phyloP scores from a whole-genome alignment of 2,888 invertebrate species.

The Pollenia labialis region DNA sequence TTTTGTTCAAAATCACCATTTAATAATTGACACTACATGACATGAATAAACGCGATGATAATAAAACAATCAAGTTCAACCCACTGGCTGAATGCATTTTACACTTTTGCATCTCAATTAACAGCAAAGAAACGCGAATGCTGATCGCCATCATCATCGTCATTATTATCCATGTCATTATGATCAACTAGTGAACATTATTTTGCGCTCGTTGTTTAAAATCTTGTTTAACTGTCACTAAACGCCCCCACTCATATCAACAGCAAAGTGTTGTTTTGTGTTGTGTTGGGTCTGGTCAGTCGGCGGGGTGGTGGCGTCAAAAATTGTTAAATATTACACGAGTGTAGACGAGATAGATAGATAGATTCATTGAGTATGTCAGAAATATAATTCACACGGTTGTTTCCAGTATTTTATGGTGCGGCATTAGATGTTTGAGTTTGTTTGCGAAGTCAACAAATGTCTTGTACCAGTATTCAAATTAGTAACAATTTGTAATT shows the following conservation, averaged over 20 bases:
- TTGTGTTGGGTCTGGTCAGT: too few species aligned
- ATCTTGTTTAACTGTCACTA: constrained; percentile 52
- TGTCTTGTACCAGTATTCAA: neutral
- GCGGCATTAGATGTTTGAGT: constrained; percentile 49
- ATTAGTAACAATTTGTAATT: neutral
- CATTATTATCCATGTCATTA: constrained; percentile 9
- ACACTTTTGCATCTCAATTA: constrained; percentile 67
- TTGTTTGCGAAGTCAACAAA: constrained; percentile 1
- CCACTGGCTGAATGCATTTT: constrained; percentile 57
- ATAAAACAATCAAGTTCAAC: constrained; percentile 47
- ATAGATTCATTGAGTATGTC: constrained; percentile 16
- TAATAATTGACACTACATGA: constrained; percentile 50
- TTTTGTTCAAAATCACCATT: constrained; percentile 30
- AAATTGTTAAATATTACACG: neutral
- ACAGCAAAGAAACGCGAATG: constrained; percentile 23
- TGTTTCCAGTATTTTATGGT: constrained; percentile 42
- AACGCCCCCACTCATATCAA: constrained; percentile 64
- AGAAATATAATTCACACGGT: constrained; percentile 63
- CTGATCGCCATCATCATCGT: constrained; percentile 23
- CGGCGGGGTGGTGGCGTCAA: neutral
- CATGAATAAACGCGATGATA: constrained; percentile 47
- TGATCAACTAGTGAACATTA: constrained; percentile 13
- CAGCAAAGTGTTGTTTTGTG: constrained; percentile 4
- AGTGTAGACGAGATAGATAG: neutral
- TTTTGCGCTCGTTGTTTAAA: constrained; percentile 17